These are phyloP conservation scores for Drosophila ambigua DNA, from an alignment of 1,140 invertebrate genomes.

Conservation along the genomic window DNA sequence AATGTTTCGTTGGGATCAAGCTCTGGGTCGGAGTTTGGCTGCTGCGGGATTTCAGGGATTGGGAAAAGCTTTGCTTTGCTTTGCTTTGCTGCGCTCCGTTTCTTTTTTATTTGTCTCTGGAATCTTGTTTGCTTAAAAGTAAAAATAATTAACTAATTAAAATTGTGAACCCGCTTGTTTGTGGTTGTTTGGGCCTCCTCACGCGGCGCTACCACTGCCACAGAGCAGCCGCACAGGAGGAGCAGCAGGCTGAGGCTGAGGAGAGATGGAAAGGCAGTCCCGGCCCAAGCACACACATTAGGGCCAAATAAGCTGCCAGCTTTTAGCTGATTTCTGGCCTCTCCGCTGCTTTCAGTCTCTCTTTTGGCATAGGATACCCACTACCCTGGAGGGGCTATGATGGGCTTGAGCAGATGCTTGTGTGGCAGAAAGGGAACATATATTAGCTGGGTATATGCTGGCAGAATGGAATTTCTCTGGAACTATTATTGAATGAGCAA, in stretches of 20 bases:
- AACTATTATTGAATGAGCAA: no score
- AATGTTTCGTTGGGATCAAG: constrained; percentile 51
- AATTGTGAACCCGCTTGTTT: constrained; percentile 74
- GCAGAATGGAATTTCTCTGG: no score
- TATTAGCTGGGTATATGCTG: no score
- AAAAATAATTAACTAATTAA: constrained; percentile 83
- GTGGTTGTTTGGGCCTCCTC: constrained; percentile 11
- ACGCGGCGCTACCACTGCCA: not conserved
- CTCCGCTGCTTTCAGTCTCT: constrained; percentile 1
- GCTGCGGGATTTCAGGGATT: constrained; percentile 19
- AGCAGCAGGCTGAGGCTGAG: no score
- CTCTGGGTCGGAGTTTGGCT: constrained; percentile 28
- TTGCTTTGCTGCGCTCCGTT: constrained; percentile 1
- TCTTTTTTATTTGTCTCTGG: constrained; percentile 75
- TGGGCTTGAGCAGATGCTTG: no score
- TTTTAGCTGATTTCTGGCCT: constrained; percentile 38
- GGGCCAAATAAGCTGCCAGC: constrained; percentile 80
- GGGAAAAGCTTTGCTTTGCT: constrained; percentile 19
- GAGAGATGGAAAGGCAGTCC: no score
- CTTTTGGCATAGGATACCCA: no score
- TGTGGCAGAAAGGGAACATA: no score
- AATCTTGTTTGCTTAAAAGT: constrained; percentile 83
- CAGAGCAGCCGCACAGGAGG: no score
- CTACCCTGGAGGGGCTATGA: no score
- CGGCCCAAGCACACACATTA: constrained; percentile 48